Base-by-base conservation (phyloP, 1,140 invertebrate genomes). In the Anastrepha obliqua region DNA sequence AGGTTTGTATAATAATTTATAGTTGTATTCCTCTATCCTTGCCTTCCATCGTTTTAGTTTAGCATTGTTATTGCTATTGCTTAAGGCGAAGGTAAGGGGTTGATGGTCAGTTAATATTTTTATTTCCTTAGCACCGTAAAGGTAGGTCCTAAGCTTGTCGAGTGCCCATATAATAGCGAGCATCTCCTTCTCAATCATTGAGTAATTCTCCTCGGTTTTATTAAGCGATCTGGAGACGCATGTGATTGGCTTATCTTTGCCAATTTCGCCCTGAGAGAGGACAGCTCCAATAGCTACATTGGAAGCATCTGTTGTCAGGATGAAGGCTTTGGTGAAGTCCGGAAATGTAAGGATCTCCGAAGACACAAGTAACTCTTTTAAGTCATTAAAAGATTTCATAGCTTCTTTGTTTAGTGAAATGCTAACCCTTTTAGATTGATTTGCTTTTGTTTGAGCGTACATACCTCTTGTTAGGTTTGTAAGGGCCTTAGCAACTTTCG, bases 261-360 rank as follows among this genome's bases (percentile, higher is more conserved):
- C 90, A 0, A 90, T 70, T 44, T 89, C 55, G 55, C 89, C 91
- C 89, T 93, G 93, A 13, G 89, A 90, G 64, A 93, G 78, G 1
- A 93, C 89, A 1, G 91, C 90, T 3, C 90, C 91, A 44, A 92
- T 55, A 1, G 91, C 91, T 47, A 64, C 86, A 64, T 88, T 85
- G 7, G 87, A 89, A 3, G 91, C 91, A 67, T 93, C 91, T 0
- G 89, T 92, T 0, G 90, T 90, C 8, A 92, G 74, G 17, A 89
- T 90, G 70, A 93, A 92, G 13, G 87, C 86, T 87, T 91, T 89
- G 0, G 55, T 20, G 85, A 92, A 93, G 67, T 93, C 89, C 7
- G 91, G 91, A 65, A 90, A 93, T 88, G 89, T 88, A 44, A 94
- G 88, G 55, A 94, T 89, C 11, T 92, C 92, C n/a, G 93, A 89